Base-by-base conservation (phyloP, 1,140 invertebrate genomes). In the Apis laboriosa region DNA sequence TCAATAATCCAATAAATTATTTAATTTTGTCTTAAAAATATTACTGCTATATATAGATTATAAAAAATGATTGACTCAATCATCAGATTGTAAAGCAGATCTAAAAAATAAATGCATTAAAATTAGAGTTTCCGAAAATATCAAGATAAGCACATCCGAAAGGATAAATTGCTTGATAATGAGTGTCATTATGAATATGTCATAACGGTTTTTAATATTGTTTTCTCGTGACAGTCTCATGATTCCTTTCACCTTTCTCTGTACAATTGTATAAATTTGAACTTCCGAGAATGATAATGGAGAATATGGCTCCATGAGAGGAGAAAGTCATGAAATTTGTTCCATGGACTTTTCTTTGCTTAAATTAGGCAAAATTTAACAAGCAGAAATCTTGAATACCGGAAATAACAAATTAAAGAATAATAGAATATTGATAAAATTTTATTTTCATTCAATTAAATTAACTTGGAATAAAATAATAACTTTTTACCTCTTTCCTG, bases 211-310 rank as follows among this genome's bases (percentile, higher is more conserved):
- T 63, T 34, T 43, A 67, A 68, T 15, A 55, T 53, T 17, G 77
- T 71, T 61, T 64, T 28, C 56, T 55, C 15, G 9, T 17, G 9
- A 9, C 19, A 19, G 34, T 19, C 1, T 49, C 9, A 19, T 0
- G 24, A 24, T 24, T 82, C 72, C 71, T 87, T 82, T 87, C 86
- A 87, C 86, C 86, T 88, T 84, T 84, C 55, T 53, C 67, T 28
- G 63, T 9, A 28, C 58, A 28, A 84, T 53, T 78, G 34, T 68
- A 61, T 34, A 53, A 85, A 81, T 78, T 85, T 72, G 49, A 85
- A 72, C 70, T 84, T 61, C 63, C 79, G 58, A 21, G 24, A 21
- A 85, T 51, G 78, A 75, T 76, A 86, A 72, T 77, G 55, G 78
- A 60, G 15, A 43, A 70, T n/a, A 56, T 43, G 9, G 13, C 19